These are phyloP conservation scores for Drosophila kanekoi DNA, from an alignment of 2,888 invertebrate species.

Conservation along the genomic window DNA sequence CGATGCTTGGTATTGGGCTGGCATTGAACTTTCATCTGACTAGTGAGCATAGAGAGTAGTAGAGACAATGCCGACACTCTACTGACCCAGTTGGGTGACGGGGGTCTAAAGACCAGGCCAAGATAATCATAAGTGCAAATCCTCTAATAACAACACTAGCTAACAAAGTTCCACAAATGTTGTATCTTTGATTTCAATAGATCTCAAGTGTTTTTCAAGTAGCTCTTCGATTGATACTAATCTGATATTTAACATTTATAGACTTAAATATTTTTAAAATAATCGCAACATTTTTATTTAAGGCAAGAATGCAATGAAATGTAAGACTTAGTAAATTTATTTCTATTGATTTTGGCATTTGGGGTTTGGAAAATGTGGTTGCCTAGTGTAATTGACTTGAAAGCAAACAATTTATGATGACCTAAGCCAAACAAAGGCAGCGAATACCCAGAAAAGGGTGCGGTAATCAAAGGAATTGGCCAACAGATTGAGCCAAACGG, in stretches of 20 bases:
- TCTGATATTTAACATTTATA: too few relatives aligned
- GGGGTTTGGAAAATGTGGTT: constrained; percentile 8
- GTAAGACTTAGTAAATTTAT: neutral
- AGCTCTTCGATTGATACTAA: too few relatives aligned
- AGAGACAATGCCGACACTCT: constrained; percentile 71
- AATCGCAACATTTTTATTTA: too few relatives aligned
- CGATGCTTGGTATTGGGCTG: constrained; percentile 43
- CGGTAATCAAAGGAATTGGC: constrained; percentile 81
- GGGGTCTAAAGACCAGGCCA: constrained; percentile 30
- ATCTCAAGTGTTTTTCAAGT: too few relatives aligned
- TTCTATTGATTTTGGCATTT: constrained; percentile 5
- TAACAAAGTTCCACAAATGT: constrained; percentile 1
- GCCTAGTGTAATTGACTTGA: constrained; percentile 69
- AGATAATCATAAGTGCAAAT: constrained; percentile 65
- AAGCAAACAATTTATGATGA: constrained; percentile 81
- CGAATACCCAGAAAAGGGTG: constrained; percentile 69
- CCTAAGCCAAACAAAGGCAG: constrained; percentile 66
- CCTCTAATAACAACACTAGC: constrained; percentile 55
- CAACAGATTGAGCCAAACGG: constrained; percentile 64
- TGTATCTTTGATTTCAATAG: too few relatives aligned
- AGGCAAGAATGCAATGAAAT: neutral
- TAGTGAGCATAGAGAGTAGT: constrained; percentile 1
- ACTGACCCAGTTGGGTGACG: constrained; percentile 72
- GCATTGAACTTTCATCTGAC: constrained; percentile 72
- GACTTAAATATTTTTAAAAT: too few relatives aligned